Conservation (phyloP, 1,140 invertebrate species). For the Bombus huntii region DNA sequence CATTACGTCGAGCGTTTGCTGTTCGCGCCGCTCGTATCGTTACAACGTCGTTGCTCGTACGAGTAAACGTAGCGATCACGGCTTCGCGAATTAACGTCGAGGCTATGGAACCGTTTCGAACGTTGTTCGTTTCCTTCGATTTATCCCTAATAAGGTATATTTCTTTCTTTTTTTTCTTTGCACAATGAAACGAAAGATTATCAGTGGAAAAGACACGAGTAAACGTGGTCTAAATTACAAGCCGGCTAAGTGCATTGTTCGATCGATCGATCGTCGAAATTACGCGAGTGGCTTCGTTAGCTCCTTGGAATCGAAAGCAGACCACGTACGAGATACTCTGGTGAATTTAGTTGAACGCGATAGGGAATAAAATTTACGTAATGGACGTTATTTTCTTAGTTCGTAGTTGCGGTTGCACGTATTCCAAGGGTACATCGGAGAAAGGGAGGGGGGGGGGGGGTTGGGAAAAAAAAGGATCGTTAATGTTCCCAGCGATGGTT, state of each 20-base stretch:
- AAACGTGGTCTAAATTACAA: background rate
- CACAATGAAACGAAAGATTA: too few relatives aligned
- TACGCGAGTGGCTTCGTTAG: constrained; percentile 3
- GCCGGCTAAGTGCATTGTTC: background rate
- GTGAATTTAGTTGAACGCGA: background rate
- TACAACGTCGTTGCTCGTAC: too few relatives aligned
- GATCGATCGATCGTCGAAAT: constrained; percentile 18
- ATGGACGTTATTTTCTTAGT: constrained; percentile 21
- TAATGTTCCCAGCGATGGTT: constrained; percentile 40
- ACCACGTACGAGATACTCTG: background rate
- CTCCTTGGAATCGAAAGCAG: background rate
- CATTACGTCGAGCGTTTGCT: background rate
- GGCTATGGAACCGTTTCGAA: background rate
- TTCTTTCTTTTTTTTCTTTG: background rate
- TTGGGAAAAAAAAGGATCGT: background rate
- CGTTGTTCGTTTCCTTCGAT: background rate
- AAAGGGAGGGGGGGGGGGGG: too few relatives aligned
- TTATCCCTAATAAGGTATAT: background rate
- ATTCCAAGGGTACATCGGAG: background rate
- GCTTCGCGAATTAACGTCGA: background rate
- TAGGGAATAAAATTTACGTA: constrained; percentile 47
- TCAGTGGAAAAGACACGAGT: background rate
- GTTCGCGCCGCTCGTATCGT: background rate
- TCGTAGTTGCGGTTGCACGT: constrained; percentile 2
- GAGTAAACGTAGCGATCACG: background rate